Conservation (phyloP, 2,113 vertebrate species). For the Pelobates fuscus region DNA sequence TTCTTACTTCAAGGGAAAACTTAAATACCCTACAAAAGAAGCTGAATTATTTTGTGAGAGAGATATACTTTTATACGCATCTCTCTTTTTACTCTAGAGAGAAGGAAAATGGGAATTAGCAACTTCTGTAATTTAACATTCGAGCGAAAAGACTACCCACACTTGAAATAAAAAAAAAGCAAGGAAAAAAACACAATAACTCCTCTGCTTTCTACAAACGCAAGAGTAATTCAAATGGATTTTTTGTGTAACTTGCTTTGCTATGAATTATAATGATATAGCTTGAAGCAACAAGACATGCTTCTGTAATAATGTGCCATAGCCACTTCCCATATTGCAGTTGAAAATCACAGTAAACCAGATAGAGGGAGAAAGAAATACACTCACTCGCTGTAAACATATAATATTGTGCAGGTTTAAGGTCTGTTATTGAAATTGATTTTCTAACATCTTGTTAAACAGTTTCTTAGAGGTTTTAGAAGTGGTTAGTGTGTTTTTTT, state of each 20-base stretch:
- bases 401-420: conserved; percentile 52
- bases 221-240: conserved; percentile 44
- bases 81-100: conserved; percentile 24
- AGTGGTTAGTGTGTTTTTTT: conserved; percentile 15
- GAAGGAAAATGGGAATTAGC: conserved; percentile 41
- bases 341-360: conserved; percentile 16
- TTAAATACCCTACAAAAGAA: conserved; percentile 11
- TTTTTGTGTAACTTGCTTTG: conserved; percentile 45
- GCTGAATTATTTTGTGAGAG: conserved; percentile 16
- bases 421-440: conserved; percentile 53
- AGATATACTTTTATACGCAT: conserved; percentile 33
- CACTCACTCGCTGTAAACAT: conserved; percentile 44
- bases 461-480: conserved; percentile 40
- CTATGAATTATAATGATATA: conserved; percentile 29
- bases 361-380: conserved; percentile 12
- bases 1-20: conserved; percentile 37
- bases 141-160: conserved; percentile 9
- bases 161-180: conserved; percentile 1
- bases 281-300: conserved; percentile 33
- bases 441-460: conserved; percentile 52
- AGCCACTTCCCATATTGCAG: conserved; percentile 3
- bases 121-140: conserved; percentile 35
- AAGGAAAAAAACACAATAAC: conserved; percentile 34
- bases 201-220: conserved; percentile 17
- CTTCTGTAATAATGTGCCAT: conserved; percentile 33